Conservation (phyloP, 1,140 invertebrate species). For the Dreissena polymorpha region DNA sequence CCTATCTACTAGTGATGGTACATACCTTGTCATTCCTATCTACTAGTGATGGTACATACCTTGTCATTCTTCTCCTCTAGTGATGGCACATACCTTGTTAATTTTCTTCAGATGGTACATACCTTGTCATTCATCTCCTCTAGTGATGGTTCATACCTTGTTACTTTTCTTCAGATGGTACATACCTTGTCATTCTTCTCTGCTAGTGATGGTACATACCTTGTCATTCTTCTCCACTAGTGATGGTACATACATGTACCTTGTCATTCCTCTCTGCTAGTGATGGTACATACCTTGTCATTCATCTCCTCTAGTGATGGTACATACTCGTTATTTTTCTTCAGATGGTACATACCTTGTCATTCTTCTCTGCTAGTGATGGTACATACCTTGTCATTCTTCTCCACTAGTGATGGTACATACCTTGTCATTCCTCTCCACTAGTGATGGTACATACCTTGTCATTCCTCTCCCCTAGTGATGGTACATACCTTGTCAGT, state of each 20-base stretch:
- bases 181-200: too few species aligned
- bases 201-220: constrained; percentile 56
- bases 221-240: constrained; percentile 85
- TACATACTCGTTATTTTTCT: too few species aligned
- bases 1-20: too few species aligned
- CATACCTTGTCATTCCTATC: constrained; percentile 86
- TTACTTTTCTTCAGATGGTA: constrained; percentile 91
- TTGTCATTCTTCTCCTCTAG: constrained; percentile 85
- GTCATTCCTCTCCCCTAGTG: constrained; percentile 84
- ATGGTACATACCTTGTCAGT: constrained; percentile 82
- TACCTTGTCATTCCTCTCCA: constrained; percentile 85
- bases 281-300: constrained; percentile 81
- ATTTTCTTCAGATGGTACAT: constrained; percentile 88
- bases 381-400: constrained; percentile 84
- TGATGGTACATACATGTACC: constrained; percentile 61
- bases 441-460: constrained; percentile 67
- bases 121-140: too few species aligned
- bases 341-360: constrained; percentile 81
- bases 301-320: constrained; percentile 82
- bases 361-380: constrained; percentile 84
- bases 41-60: constrained; percentile 55
- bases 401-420: constrained; percentile 73
- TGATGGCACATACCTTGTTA: constrained; percentile 81
- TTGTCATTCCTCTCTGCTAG: constrained; percentile 87
- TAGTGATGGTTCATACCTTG: constrained; percentile 69